Conservation (phyloP, 2,113 vertebrate species). For the Capricornis sumatraensis region DNA sequence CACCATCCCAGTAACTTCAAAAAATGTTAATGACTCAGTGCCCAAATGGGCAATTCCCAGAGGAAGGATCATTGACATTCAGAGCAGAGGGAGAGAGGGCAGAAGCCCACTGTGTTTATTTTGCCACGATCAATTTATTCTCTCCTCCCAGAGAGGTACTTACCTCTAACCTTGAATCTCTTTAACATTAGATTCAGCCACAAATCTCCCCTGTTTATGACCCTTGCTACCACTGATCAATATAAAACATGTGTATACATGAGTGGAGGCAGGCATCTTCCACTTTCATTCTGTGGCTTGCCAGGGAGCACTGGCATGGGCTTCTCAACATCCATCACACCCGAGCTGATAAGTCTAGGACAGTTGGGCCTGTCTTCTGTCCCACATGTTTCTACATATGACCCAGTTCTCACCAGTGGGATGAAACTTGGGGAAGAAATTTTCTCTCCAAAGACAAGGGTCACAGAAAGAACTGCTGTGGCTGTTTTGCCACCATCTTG, state of each 20-base stretch:
- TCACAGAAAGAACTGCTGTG: not conserved
- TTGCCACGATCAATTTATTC: conserved; percentile 57
- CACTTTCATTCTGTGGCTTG: not conserved
- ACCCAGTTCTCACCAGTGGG: not conserved
- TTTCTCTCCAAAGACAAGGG: not conserved
- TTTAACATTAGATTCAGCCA: not conserved
- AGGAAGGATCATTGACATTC: conserved; percentile 26
- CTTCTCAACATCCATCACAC: not conserved
- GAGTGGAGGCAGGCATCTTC: not conserved
- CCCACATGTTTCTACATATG: not conserved
- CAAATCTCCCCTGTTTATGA: not conserved
- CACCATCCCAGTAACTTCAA: not conserved
- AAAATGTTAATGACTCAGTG: conserved; percentile 52
- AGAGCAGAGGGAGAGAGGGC: conserved; percentile 31
- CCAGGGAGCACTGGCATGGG: not conserved
- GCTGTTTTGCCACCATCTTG: too few species aligned
- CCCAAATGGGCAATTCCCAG: conserved; percentile 13
- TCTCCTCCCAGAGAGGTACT: conserved; percentile 37
- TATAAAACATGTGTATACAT: not conserved
- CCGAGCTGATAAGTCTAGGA: not conserved
- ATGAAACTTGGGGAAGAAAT: not conserved
- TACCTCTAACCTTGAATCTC: conserved; percentile 60
- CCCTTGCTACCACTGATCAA: not conserved
- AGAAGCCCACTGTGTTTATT: conserved; percentile 53
- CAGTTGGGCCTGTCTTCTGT: not conserved